Evolutionary conservation across 2,888 invertebrate genomes (phyloP).

Genomic region (Eupithecia pulchellata): DNA sequence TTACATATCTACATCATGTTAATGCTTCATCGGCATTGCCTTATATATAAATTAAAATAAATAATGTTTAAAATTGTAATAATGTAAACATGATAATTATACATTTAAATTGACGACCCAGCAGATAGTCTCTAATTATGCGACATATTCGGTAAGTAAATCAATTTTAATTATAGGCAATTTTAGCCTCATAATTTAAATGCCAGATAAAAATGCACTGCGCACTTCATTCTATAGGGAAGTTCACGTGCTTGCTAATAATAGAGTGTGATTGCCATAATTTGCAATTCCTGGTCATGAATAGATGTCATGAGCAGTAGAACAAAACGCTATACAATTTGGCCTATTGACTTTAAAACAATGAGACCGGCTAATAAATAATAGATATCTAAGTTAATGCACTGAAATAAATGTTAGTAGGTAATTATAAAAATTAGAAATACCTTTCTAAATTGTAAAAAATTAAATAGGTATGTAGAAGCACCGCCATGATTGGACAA

Average conservation of each 20-base stretch:
- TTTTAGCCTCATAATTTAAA: neutral
- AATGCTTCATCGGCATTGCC: too few species aligned
- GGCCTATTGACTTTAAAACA: constrained; percentile 1
- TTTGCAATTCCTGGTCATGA: neutral
- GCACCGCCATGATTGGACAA: neutral
- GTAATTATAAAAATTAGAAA: neutral
- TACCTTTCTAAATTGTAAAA: neutral
- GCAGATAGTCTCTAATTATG: too few species aligned
- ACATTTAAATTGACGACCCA: too few species aligned
- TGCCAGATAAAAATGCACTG: neutral
- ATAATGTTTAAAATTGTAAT: too few species aligned
- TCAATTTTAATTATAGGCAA: constrained; percentile 1
- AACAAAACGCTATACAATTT: constrained; percentile 21
- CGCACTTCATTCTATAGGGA: neutral
- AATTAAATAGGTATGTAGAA: neutral
- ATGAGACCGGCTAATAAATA: neutral
- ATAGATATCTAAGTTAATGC: neutral
- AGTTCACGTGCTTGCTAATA: neutral
- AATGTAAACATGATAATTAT: too few species aligned
- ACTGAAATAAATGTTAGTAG: neutral
- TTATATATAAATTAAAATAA: too few species aligned
- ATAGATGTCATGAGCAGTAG: constrained; percentile 7
- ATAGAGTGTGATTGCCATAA: neutral
- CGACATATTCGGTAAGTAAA: neutral
- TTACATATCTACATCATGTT: constrained; percentile 4